Percentiles rank a stretch among this genome's conserved stretches.
phyloP scores from a whole-genome alignment of 2,888 invertebrate species.

The Caenorhabditis sp. region DNA sequence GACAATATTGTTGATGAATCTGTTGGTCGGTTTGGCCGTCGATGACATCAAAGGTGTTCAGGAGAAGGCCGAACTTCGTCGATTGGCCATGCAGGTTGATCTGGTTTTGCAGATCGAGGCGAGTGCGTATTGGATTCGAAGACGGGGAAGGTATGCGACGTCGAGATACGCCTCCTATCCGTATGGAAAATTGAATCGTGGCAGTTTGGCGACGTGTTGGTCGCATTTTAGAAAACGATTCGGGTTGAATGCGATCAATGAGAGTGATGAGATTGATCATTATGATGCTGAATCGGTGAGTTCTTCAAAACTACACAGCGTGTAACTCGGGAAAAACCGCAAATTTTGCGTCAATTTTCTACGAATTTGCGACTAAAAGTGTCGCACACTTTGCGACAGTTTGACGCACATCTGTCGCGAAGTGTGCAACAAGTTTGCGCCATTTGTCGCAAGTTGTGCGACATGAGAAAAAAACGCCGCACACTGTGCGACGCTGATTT shows the following conservation, averaged over 20 bases:
- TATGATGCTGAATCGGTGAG: conserved; percentile 28
- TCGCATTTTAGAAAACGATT: conserved; percentile 27
- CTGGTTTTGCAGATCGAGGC: conserved; percentile 52
- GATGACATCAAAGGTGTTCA: conserved; percentile 75
- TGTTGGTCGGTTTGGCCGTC: conserved; percentile 74
- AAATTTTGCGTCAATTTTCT: too few species aligned
- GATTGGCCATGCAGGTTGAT: conserved; percentile 68
- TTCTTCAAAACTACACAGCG: too few species aligned
- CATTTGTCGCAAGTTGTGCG: too few species aligned
- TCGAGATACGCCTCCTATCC: conserved; percentile 20
- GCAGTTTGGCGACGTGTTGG: conserved; percentile 21
- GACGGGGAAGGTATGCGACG: conserved; percentile 24
- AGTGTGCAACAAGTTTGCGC: too few species aligned
- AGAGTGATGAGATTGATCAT: conserved; percentile 5
- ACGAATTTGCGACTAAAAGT: too few species aligned
- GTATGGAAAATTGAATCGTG: conserved; percentile 18
- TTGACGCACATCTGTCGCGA: too few species aligned
- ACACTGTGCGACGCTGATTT: too few species aligned
- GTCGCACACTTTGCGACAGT: too few species aligned
- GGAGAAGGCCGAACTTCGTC: conserved; percentile 73
- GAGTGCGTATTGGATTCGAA: conserved; percentile 32
- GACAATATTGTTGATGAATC: conserved; percentile 72
- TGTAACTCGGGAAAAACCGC: too few species aligned
- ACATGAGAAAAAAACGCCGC: too few species aligned
- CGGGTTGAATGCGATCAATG: conserved; percentile 22